phyloP scores from a whole-genome alignment of 2,797 vertebrate species.

The Pseudotriccus pelzelni region DNA sequence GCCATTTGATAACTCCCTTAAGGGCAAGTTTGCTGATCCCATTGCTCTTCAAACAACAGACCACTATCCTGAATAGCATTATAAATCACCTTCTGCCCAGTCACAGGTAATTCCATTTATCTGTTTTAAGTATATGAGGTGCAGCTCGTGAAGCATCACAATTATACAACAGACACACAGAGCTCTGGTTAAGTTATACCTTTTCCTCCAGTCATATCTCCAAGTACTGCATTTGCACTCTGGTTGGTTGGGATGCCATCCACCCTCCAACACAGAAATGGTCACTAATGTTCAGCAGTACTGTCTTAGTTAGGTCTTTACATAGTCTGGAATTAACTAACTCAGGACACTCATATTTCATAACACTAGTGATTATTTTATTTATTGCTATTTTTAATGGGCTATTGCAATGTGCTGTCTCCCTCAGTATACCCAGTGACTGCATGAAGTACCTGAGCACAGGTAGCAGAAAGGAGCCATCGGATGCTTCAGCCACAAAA shows the following conservation, averaged over 20 bases:
- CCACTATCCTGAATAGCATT: neutral
- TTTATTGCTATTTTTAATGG: neutral
- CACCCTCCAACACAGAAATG: neutral
- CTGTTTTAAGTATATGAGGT: neutral
- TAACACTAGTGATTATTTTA: neutral
- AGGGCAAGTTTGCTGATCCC: neutral
- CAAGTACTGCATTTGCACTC: neutral
- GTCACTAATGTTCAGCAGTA: neutral
- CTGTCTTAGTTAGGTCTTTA: neutral
- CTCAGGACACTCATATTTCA: neutral
- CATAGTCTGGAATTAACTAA: neutral
- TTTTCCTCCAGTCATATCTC: neutral
- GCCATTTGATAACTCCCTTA: neutral
- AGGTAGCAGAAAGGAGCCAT: neutral
- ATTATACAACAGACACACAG: neutral
- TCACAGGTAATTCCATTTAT: neutral
- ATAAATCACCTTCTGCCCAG: neutral
- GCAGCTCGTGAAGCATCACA: neutral
- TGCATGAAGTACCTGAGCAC: neutral
- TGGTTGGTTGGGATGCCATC: neutral
- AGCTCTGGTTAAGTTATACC: neutral
- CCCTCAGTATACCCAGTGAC: neutral
- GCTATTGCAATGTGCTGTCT: neutral
- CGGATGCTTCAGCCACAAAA: neutral
- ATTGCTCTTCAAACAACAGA: neutral